phyloP scores from a whole-genome alignment of 2,797 vertebrate genomes.

The Acanthurus leucopareius region DNA sequence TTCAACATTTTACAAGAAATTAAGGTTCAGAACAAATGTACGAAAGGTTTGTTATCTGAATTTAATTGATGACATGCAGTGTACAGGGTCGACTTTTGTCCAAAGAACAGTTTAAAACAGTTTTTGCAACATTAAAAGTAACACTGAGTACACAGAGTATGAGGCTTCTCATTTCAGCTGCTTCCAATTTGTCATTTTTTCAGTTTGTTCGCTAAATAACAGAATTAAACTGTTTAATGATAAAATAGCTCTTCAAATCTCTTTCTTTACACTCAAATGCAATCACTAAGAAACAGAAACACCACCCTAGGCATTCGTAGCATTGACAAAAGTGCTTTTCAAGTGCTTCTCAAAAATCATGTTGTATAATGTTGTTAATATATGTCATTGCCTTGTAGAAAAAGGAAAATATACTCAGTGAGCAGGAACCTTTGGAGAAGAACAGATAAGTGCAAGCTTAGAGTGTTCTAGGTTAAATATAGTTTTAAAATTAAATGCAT shows the following conservation, averaged over 20 bases:
- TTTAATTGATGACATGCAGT: too few relatives aligned
- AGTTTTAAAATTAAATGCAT: conserved; percentile 54
- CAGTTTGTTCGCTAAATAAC: too few relatives aligned
- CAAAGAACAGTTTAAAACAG: too few relatives aligned
- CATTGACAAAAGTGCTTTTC: conserved; percentile 1
- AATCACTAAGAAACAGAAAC: not conserved
- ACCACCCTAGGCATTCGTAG: too few relatives aligned
- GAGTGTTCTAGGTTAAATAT: conserved; percentile 41
- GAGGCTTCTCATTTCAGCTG: too few relatives aligned
- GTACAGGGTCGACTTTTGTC: too few relatives aligned
- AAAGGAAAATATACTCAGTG: conserved; percentile 28
- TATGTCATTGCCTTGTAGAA: conserved; percentile 13
- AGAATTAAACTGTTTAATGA: not conserved
- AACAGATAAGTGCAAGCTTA: conserved; percentile 10
- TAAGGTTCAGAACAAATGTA: too few relatives aligned
- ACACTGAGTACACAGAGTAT: too few relatives aligned
- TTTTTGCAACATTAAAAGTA: too few relatives aligned
- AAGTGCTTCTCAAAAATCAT: conserved; percentile 1
- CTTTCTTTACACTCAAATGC: not conserved
- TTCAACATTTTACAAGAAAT: too few relatives aligned
- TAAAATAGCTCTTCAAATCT: not conserved
- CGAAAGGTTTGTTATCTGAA: too few relatives aligned
- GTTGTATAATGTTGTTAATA: conserved; percentile 11
- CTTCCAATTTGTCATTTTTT: too few relatives aligned
- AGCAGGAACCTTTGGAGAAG: conserved; percentile 10